Evolutionary conservation across 2,113 vertebrate genomes (phyloP), one percentile per base, ranked within the genome.

Genomic region (Embiotoca jacksoni): DNA sequence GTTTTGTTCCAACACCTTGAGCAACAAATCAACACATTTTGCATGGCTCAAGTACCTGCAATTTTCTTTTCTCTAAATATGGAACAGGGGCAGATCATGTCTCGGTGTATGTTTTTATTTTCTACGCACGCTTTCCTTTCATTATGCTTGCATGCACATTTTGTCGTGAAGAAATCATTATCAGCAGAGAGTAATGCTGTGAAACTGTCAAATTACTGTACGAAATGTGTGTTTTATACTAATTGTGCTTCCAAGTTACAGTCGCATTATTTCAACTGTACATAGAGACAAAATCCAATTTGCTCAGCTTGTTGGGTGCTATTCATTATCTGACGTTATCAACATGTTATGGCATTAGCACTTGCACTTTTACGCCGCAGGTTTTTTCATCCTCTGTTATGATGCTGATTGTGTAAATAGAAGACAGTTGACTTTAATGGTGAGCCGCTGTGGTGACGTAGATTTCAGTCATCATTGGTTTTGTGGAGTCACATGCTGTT

Each of bases 1-100:
- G 92, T 94, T 93, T 93, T 92, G 92, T 92, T 89, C 89, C 78
- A 61, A 80, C 91, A 89, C 85, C 70, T 89, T 90, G 83, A 87
- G 85, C 70, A 90, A 92, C 87, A 90, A 90, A 89, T 89, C 88
- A 89, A 83, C 87, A 88, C 82, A 85, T 84, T 86, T 83, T 87
- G 87, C 88, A 86, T 68, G 85, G 81, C 90, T 90, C 86, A 81
- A 86, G 85, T 81, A 70, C 76, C 80, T 80, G 81, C 57, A 30
- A n/a, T 54, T 69, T 56, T 46, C 80, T 82, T 83, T 53, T 0
- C 47, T 78, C 67, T 81, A 64, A 75, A 81, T 87, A 76, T 85
- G 75, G 78, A 85, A 84, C 82, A 83, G 63, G 61, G 61, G 60
- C 63, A 72, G 39, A 57, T 81, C 84, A 81, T 72, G 66, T 32